phyloP scores from a whole-genome alignment of 2,113 vertebrate species.

The Cebus imitator region DNA sequence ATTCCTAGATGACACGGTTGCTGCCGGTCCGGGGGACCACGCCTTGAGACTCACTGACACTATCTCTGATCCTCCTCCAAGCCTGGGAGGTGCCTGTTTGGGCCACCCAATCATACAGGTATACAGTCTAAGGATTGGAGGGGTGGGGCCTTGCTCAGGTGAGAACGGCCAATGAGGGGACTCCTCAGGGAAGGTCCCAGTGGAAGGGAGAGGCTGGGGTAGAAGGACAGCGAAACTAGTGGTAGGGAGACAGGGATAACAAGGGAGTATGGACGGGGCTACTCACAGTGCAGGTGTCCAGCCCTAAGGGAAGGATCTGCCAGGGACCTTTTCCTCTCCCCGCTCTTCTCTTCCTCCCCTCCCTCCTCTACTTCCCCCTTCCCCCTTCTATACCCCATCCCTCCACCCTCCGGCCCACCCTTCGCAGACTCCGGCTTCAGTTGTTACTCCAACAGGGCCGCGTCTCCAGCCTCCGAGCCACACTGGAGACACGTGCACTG shows the following conservation, averaged over 20 bases:
- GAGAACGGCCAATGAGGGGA: not conserved
- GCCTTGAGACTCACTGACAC: not conserved
- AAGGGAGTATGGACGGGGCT: not conserved
- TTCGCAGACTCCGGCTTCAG: slow-evolving; percentile 83
- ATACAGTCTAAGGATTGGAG: not conserved
- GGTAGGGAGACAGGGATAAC: not conserved
- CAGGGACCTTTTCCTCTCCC: too few species aligned
- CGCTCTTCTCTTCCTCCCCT: not conserved
- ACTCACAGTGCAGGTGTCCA: not conserved
- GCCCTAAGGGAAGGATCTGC: not conserved
- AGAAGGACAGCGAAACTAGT: not conserved
- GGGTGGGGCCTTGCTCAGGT: not conserved
- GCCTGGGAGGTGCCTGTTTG: not conserved
- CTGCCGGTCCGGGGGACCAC: not conserved
- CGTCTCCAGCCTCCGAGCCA: slow-evolving; percentile 95
- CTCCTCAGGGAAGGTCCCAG: not conserved
- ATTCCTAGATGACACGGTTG: not conserved
- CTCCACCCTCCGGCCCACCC: not conserved
- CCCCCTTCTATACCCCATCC: fast-evolving
- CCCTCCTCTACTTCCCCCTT: not conserved
- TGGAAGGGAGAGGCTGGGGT: not conserved
- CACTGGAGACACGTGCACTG: slow-evolving; percentile 99
- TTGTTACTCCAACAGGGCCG: slow-evolving; percentile 99
- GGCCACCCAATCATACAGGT: not conserved
- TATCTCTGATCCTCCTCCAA: not conserved